Evolutionary conservation across 2,113 vertebrate species (phyloP).

Genomic region (Phoenicopterus ruber): DNA sequence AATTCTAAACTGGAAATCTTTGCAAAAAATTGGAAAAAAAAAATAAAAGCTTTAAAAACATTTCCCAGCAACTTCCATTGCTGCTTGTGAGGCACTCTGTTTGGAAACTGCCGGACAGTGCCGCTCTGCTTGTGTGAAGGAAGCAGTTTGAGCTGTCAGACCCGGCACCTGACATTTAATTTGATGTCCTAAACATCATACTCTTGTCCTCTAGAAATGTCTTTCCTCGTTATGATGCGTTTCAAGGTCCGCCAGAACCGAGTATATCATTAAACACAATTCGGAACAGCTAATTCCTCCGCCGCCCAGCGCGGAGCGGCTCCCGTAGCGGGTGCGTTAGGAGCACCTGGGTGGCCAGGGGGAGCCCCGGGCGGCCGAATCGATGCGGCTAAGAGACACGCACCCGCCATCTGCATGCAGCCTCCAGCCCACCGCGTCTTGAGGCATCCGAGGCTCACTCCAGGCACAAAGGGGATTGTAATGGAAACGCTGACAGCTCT

Average conservation of each 20-base stretch:
- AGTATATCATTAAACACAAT: background rate
- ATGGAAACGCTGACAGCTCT: slow-evolving; percentile 44
- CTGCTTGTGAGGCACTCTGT: background rate
- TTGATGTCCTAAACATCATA: background rate
- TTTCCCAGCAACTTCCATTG: background rate
- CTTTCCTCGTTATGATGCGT: background rate
- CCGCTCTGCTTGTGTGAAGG: background rate
- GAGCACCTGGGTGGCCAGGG: background rate
- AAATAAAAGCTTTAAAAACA: background rate
- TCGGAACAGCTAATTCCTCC: background rate
- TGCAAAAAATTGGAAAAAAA: background rate
- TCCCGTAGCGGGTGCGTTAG: fast-evolving
- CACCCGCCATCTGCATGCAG: background rate
- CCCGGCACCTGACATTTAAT: background rate
- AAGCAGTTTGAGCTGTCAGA: background rate
- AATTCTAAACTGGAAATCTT: background rate
- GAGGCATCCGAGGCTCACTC: slow-evolving; percentile 12
- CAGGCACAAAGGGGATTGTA: slow-evolving; percentile 24
- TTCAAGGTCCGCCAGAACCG: background rate
- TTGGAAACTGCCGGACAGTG: background rate
- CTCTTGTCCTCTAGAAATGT: background rate
- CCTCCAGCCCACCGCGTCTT: background rate
- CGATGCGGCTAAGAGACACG: background rate
- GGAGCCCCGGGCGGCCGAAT: fast-evolving
- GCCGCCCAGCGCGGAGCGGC: fast-evolving